These are phyloP conservation scores for Antechinus stuartii DNA, from an alignment of 2,113 vertebrate species.

Conservation along the genomic window DNA sequence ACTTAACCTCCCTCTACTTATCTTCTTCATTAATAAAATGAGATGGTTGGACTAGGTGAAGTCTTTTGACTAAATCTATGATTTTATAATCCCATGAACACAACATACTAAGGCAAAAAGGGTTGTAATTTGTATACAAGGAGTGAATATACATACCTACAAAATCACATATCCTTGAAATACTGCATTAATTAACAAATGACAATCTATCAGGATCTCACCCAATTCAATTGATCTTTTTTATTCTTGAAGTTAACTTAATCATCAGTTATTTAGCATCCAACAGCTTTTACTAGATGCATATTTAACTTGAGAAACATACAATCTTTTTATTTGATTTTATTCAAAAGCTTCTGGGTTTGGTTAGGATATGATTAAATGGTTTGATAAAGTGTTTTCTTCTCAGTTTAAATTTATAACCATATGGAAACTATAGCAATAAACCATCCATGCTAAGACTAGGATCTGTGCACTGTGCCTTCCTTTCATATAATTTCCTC, in stretches of 20 bases:
- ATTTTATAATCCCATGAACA: not conserved
- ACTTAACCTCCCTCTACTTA: not conserved
- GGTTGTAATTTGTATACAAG: not conserved
- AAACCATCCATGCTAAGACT: not conserved
- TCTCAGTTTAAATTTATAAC: constrained; percentile 36
- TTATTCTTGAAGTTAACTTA: constrained; percentile 4
- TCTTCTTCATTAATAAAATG: not conserved
- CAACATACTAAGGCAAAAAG: not conserved
- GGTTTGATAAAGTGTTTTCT: constrained; percentile 29
- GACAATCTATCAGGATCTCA: not conserved
- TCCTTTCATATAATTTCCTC: constrained; percentile 55
- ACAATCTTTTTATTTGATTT: constrained; percentile 59
- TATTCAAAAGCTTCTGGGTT: constrained; percentile 31
- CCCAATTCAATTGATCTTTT: not conserved
- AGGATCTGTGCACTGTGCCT: not conserved
- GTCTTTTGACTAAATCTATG: not conserved
- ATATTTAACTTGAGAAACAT: constrained; percentile 47
- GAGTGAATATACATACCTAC: not conserved
- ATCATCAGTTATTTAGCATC: not conserved
- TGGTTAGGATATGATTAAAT: constrained; percentile 9
- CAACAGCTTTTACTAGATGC: not conserved
- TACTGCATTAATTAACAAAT: not conserved
- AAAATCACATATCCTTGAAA: not conserved
- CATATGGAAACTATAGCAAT: constrained; percentile 37
- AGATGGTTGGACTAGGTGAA: not conserved